Base-by-base conservation (phyloP, 2,888 invertebrate species). In the Leptopterna dolabrata region DNA sequence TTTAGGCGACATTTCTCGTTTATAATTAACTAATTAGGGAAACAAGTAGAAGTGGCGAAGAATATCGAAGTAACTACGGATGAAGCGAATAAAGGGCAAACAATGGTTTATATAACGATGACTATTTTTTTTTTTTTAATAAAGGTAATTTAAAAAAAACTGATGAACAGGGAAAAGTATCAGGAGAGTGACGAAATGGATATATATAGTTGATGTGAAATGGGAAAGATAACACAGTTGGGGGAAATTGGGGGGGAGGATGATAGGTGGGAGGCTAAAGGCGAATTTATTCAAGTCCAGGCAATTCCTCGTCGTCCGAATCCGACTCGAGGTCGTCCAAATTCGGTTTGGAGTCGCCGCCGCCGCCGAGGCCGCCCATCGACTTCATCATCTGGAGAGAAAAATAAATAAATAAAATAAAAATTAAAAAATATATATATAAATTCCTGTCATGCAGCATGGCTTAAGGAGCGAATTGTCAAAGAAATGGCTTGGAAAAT, bases 321-420 rank as follows among this genome's bases (percentile, higher is more conserved):
- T 96, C 96, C 84, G 93, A 94, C 90, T 95, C 95, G 90, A 96
- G 92, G 91, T 96, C 96, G 91, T 96, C 96, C 90, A 96, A 95
- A 90, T 93, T 94, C 86, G 95, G 95, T 92, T 95, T 95, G 45
- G 93, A 93, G 89, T 93, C 93, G 88, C 93, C 93, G 87, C 93
- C 93, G 84, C 93, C 16, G 86, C 93, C 93, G 76, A 94, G 91
- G 88, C 94, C 95, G 87, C 95, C 95, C 95, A 96, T 95, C 90
- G 95, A 94, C 90, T 94, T 93, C 93, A 96, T 94, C 95, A 96
- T 95, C 92, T 94, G 90, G 16, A 91, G 91, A 43, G 87, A 71
- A 80, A 80, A 71, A 70, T 13, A 6, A 55, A 55, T n/a, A 11
- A 55, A 55, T n/a, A 55, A 2, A 16, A 85, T 19, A 41, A n/a